These are phyloP conservation scores for Cryptophagus acutangulus DNA, from an alignment of 2,888 invertebrate genomes.

Conservation along the genomic window DNA sequence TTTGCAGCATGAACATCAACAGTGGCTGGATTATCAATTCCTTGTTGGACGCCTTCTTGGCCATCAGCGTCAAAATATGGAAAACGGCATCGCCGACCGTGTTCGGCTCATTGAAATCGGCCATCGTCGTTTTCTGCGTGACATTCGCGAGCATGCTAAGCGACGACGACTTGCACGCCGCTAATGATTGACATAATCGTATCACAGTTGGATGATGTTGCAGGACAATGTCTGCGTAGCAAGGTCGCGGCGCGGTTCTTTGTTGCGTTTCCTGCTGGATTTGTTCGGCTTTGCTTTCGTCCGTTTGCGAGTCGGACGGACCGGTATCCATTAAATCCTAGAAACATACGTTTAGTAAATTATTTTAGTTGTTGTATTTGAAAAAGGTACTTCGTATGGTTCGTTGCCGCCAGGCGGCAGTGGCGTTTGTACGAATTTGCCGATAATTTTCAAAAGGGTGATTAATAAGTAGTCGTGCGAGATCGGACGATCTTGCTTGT, in stretches of 20 bases:
- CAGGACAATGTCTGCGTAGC: conserved; percentile 69
- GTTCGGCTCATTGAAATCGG: conserved; percentile 58
- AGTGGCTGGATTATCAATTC: conserved; percentile 73
- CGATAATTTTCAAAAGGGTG: conserved; percentile 61
- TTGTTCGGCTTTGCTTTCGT: conserved; percentile 77
- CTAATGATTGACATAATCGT: conserved; percentile 73
- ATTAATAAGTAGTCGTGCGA: conserved; percentile 68
- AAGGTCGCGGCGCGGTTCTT: conserved; percentile 50
- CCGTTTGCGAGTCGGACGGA: conserved; percentile 60
- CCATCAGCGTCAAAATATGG: conserved; percentile 71
- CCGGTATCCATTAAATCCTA: conserved; percentile 48
- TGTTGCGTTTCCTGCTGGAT: conserved; percentile 38
- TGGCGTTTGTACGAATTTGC: conserved; percentile 60
- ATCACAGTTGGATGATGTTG: conserved; percentile 79
- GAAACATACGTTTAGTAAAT: conserved; percentile 16
- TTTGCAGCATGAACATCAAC: conserved; percentile 59
- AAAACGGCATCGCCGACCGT: conserved; percentile 86
- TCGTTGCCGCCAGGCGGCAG: conserved; percentile 44
- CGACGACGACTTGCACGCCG: conserved; percentile 68
- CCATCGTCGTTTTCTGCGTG: conserved; percentile 36
- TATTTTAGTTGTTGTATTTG: neutral
- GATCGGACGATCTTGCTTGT: conserved; percentile 60
- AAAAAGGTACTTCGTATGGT: conserved; percentile 10
- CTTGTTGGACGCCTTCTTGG: conserved; percentile 70
- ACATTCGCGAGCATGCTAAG: conserved; percentile 58